A percentile compares a stretch with the other conserved stretches of the same genome.
phyloP scores from a whole-genome alignment of 2,797 vertebrate genomes.

The Platalea minor region DNA sequence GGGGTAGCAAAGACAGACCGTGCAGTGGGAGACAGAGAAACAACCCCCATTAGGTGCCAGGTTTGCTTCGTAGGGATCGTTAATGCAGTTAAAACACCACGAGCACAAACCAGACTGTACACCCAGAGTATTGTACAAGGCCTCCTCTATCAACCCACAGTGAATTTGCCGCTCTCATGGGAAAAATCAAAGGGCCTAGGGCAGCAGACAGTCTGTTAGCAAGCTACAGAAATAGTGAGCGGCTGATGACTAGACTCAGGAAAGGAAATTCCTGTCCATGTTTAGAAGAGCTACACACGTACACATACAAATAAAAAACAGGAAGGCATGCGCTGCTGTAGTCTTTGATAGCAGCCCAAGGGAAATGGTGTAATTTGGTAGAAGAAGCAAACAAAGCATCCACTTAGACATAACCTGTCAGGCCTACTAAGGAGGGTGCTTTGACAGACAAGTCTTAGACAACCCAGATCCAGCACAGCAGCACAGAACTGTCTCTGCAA shows the following conservation, averaged over 20 bases:
- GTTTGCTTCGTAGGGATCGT: neutral
- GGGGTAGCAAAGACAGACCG: neutral
- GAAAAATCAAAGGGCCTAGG: conserved; percentile 29
- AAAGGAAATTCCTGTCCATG: conserved; percentile 53
- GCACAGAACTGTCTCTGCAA: neutral
- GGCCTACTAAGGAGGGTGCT: neutral
- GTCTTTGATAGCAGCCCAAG: neutral
- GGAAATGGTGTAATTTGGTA: neutral
- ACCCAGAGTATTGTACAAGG: neutral
- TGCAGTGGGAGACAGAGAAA: neutral
- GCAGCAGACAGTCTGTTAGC: conserved; percentile 32
- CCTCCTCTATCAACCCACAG: neutral
- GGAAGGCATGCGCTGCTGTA: conserved; percentile 4
- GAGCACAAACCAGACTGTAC: neutral
- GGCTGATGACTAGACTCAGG: conserved; percentile 41
- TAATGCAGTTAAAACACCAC: neutral
- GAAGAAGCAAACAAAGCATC: neutral
- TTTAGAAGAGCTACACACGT: conserved; percentile 29
- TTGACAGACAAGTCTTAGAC: neutral
- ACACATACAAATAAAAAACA: conserved; percentile 56
- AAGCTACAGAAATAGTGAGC: conserved; percentile 45
- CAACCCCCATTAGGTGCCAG: neutral
- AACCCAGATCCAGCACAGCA: neutral
- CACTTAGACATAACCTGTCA: neutral
- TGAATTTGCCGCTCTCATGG: neutral